These are phyloP conservation scores for Ceratothoa steindachneri DNA, from an alignment of 2,888 invertebrate genomes.

Conservation along the genomic window DNA sequence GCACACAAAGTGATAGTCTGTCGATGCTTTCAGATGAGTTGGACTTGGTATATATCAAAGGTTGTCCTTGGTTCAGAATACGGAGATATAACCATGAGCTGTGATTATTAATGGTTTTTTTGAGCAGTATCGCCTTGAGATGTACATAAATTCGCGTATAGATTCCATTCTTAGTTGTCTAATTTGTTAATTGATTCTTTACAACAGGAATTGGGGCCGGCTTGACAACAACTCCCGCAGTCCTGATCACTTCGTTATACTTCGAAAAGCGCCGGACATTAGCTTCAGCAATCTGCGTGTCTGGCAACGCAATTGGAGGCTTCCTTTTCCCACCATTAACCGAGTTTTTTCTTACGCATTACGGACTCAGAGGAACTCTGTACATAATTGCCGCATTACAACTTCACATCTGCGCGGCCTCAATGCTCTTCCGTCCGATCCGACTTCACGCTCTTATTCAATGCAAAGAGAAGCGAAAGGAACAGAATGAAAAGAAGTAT, in stretches of 20 bases:
- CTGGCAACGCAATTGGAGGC: conserved; percentile 71
- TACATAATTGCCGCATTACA: conserved; percentile 68
- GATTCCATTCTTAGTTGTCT: no score
- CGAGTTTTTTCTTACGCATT: conserved; percentile 48
- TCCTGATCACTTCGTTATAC: conserved; percentile 68
- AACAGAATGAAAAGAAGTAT: not conserved
- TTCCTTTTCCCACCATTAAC: conserved; percentile 52
- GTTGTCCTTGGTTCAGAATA: no score
- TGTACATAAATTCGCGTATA: no score
- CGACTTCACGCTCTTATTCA: conserved; percentile 53
- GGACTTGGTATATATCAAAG: no score
- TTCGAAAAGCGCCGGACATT: conserved; percentile 65
- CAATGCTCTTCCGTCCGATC: conserved; percentile 64
- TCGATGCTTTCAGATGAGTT: no score
- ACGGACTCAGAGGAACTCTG: conserved; percentile 64
- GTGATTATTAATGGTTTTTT: no score
- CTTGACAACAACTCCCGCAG: conserved; percentile 59
- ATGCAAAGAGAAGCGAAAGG: conserved; percentile 7
- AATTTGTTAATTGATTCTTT: no score
- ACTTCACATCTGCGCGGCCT: conserved; percentile 70
- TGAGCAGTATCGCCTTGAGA: no score
- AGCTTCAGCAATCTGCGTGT: conserved; percentile 71
- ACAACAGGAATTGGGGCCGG: conserved; percentile 50
- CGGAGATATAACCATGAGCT: no score
- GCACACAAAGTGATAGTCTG: no score